phyloP scores from a whole-genome alignment of 1,140 invertebrate genomes.

The Drosophila willistoni region DNA sequence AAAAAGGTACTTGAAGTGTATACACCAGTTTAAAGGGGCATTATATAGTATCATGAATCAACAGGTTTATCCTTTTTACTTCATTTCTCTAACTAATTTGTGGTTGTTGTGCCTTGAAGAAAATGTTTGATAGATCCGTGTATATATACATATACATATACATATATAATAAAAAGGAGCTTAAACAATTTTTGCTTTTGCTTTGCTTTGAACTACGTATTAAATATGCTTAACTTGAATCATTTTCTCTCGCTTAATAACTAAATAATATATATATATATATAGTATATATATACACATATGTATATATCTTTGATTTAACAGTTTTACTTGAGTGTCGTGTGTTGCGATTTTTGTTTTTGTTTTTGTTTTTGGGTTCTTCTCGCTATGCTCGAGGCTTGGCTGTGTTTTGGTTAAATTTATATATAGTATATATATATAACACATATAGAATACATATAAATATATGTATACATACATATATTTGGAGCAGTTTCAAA shows the following conservation, averaged over 20 bases:
- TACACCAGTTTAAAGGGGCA: slow-evolving; percentile 38
- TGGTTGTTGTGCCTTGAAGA: slow-evolving; percentile 14
- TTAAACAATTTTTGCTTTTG: slow-evolving; percentile 30
- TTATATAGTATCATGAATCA: slow-evolving; percentile 53
- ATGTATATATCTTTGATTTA: slow-evolving; percentile 76
- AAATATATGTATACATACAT: slow-evolving; percentile 19
- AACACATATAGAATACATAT: slow-evolving; percentile 11
- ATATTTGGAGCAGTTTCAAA: slow-evolving; percentile 63
- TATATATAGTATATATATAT: slow-evolving; percentile 13
- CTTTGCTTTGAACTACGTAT: slow-evolving; percentile 12
- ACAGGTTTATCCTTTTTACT: slow-evolving; percentile 33
- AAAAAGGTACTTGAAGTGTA: slow-evolving; percentile 81
- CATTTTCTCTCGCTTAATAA: slow-evolving; percentile 12
- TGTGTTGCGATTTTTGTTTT: slow-evolving; percentile 27
- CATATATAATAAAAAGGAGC: slow-evolving; percentile 14
- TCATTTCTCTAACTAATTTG: slow-evolving; percentile 17
- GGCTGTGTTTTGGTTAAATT: slow-evolving; percentile 6
- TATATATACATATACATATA: slow-evolving; percentile 27
- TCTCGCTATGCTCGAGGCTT: slow-evolving; percentile 13
- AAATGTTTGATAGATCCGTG: slow-evolving; percentile 17
- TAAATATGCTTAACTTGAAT: slow-evolving; percentile 13
- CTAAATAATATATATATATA: slow-evolving; percentile 13
- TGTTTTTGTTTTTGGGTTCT: slow-evolving; percentile 3
- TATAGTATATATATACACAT: slow-evolving; percentile 29
- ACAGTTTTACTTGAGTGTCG: slow-evolving; percentile 72